Evolutionary conservation across 2,113 vertebrate genomes (phyloP).

Genomic region (Centropus bengalensis): DNA sequence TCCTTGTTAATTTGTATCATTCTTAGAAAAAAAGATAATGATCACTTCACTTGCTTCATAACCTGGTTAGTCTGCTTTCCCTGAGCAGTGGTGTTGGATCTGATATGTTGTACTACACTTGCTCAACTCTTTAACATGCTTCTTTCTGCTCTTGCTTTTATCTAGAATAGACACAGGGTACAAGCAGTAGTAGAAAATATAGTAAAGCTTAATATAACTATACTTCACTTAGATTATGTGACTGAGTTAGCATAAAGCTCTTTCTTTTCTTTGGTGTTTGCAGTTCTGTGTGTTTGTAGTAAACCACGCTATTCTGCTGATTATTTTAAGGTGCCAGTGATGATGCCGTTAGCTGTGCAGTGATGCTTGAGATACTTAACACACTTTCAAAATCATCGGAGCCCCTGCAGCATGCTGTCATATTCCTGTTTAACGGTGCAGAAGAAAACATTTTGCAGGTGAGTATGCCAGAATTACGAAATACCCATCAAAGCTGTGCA

Average conservation of each 20-base stretch:
- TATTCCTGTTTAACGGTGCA: constrained; percentile 98
- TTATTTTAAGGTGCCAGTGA: constrained; percentile 91
- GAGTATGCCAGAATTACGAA: constrained; percentile 14
- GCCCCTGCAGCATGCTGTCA: constrained; percentile 86
- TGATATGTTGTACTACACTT: neutral
- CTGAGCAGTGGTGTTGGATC: neutral
- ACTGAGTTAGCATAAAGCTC: neutral
- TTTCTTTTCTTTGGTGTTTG: neutral
- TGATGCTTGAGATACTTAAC: constrained; percentile 95
- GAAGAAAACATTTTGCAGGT: constrained; percentile 97
- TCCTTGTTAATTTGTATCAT: neutral
- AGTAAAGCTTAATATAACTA: neutral
- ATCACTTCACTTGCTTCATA: neutral
- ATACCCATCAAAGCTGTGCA: neutral
- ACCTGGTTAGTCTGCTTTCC: neutral
- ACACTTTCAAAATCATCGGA: constrained; percentile 85
- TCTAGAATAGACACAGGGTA: neutral
- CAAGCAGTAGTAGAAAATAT: neutral
- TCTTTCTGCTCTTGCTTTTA: neutral
- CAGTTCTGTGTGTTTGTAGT: neutral
- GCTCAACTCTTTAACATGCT: neutral
- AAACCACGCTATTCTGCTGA: neutral
- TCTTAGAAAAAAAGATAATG: neutral
- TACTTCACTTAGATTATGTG: neutral
- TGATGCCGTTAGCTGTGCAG: constrained; percentile 96